These are phyloP conservation scores for Ernsta delagoae DNA, from an alignment of 2,888 invertebrate species.

Conservation along the genomic window DNA sequence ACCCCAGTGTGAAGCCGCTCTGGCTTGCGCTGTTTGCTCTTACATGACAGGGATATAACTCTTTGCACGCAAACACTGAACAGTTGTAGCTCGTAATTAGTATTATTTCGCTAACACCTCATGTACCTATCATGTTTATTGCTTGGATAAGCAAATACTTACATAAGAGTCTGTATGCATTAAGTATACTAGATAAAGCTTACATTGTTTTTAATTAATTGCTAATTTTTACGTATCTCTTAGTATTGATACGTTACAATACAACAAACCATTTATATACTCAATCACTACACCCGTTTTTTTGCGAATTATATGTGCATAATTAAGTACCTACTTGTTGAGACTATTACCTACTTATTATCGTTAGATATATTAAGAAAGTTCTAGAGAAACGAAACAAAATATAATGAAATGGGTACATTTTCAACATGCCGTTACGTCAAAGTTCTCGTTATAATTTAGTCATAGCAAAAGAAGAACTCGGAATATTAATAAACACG, in stretches of 20 bases:
- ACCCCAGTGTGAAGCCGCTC: constrained; percentile 16
- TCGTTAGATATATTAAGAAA: background rate
- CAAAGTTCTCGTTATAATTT: constrained; percentile 8
- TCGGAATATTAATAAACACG: constrained; percentile 13
- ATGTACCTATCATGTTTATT: background rate
- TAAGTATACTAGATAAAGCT: too few species aligned
- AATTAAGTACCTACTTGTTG: background rate
- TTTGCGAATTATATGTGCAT: background rate
- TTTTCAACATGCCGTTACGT: background rate
- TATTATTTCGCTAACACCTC: constrained; percentile 5
- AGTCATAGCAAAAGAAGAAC: constrained; percentile 6
- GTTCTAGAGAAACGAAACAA: background rate
- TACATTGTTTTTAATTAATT: background rate
- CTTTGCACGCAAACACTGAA: constrained; percentile 4
- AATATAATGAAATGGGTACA: background rate
- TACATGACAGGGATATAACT: constrained; percentile 17
- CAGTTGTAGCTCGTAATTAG: constrained; percentile 3
- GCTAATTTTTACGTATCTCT: too few species aligned
- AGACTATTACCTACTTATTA: background rate
- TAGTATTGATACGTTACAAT: background rate
- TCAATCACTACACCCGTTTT: background rate
- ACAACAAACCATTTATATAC: background rate
- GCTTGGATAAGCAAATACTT: background rate
- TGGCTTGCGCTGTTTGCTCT: constrained; percentile 19
- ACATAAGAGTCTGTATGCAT: too few species aligned